These are phyloP conservation scores for Zoanthus sansibaricus DNA, from an alignment of 92 coral and sea anemone species.

Conservation along the genomic window DNA sequence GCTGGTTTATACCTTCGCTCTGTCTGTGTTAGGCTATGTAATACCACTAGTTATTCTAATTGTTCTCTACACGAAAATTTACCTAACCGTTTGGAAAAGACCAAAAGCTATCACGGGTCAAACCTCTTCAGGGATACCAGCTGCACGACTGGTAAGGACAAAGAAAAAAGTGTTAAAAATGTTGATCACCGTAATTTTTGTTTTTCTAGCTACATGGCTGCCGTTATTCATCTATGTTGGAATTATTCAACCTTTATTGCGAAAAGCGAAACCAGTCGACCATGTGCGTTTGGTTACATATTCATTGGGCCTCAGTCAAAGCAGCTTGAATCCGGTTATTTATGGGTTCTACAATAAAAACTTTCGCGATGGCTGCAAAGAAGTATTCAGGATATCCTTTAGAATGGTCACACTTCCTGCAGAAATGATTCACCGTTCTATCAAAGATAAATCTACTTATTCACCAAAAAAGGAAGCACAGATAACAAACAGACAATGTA, in stretches of 20 bases:
- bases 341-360: conserved; percentile 81
- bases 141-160: conserved; percentile 63
- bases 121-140: conserved; percentile 60
- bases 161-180: conserved; percentile 86
- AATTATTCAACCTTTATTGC: conserved; percentile 64
- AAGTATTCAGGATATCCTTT: conserved; percentile 55
- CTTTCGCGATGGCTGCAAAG: conserved; percentile 84
- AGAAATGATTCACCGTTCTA: conserved; percentile 18
- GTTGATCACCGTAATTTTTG: conserved; percentile 84
- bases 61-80: conserved; percentile 77
- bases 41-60: conserved; percentile 72
- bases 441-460: conserved; percentile 16
- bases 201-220: conserved; percentile 81
- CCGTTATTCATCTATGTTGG: conserved; percentile 80
- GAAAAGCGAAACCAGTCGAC: conserved; percentile 56
- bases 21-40: conserved; percentile 74
- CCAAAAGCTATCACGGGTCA: conserved; percentile 34
- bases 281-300: conserved; percentile 72
- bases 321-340: conserved; percentile 81
- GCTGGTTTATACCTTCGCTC: conserved; percentile 62
- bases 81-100: conserved; percentile 73
- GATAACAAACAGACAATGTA: background rate
- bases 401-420: conserved; percentile 45
- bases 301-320: conserved; percentile 76
- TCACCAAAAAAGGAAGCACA: conserved; percentile 21